These are phyloP conservation scores for Cerastis rubricosa DNA, from an alignment of 2,888 invertebrate genomes.

Conservation along the genomic window DNA sequence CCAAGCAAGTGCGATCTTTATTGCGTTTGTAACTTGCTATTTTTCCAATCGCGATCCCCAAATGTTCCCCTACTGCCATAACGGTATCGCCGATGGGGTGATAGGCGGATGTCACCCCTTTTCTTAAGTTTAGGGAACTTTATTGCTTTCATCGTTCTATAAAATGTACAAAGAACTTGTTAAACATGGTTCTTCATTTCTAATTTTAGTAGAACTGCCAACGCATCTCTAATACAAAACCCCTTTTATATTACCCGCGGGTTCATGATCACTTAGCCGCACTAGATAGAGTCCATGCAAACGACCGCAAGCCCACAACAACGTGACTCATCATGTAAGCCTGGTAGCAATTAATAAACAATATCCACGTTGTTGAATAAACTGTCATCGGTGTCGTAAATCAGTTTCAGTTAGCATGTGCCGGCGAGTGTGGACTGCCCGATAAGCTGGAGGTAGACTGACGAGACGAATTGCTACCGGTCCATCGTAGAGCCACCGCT, in stretches of 20 bases:
- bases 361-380: constrained; percentile 77
- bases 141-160: constrained; percentile 12
- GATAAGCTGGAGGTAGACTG: constrained; percentile 84
- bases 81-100: constrained; percentile 35
- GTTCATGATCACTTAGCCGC: constrained; percentile 34
- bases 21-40: constrained; percentile 31
- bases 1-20: constrained; percentile 15
- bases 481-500: constrained; percentile 68
- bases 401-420: constrained; percentile 86
- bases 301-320: constrained; percentile 44
- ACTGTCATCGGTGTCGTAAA: constrained; percentile 84
- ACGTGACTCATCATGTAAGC: constrained; percentile 66
- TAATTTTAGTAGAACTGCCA: neutral
- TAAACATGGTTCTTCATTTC: neutral
- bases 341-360: constrained; percentile 79
- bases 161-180: neutral
- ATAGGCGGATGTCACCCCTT: constrained; percentile 35
- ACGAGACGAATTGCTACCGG: constrained; percentile 82
- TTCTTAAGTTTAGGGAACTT: constrained; percentile 51
- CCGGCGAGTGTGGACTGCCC: constrained; percentile 80
- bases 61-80: constrained; percentile 39
- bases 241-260: neutral
- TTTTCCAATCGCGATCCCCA: constrained; percentile 36
- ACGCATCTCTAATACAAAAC: neutral
- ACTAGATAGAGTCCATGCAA: constrained; percentile 26